Conservation (phyloP, 92 coral and sea anemone genomes). For the Epizoanthus rinbou region DNA sequence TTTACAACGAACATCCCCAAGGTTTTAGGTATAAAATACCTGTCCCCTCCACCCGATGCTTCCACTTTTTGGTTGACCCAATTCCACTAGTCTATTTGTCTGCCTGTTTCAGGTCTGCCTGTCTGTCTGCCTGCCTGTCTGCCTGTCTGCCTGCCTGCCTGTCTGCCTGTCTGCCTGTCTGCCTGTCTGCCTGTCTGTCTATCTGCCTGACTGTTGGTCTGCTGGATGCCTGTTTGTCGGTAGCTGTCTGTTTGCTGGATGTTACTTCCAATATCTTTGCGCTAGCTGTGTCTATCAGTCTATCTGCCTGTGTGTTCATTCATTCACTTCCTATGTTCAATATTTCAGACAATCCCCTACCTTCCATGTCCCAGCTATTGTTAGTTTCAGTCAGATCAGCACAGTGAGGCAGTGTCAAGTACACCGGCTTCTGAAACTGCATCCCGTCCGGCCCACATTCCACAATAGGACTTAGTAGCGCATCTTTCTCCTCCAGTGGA, state of each 20-base stretch:
- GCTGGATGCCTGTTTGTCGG: too few species aligned
- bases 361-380: constrained; percentile 38
- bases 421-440: constrained; percentile 37
- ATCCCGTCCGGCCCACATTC: constrained; percentile 38
- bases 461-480: constrained; percentile 33
- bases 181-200: too few species aligned
- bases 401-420: constrained; percentile 39
- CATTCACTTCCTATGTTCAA: background rate
- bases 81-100: background rate
- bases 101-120: background rate
- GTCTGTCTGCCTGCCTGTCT: background rate
- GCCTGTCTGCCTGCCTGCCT: background rate
- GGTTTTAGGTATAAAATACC: too few species aligned
- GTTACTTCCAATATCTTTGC: too few species aligned
- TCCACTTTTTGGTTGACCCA: too few species aligned
- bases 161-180: background rate
- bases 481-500: background rate
- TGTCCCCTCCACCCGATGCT: too few species aligned
- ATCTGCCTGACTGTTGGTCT: too few species aligned
- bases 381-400: constrained; percentile 16
- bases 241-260: too few species aligned
- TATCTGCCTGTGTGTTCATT: background rate
- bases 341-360: background rate
- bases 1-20: too few species aligned
- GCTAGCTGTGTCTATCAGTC: background rate